Percentiles rank a stretch among this genome's conserved stretches.
phyloP scores from a whole-genome alignment of 1,140 invertebrate species.

The Eciton burchellii region DNA sequence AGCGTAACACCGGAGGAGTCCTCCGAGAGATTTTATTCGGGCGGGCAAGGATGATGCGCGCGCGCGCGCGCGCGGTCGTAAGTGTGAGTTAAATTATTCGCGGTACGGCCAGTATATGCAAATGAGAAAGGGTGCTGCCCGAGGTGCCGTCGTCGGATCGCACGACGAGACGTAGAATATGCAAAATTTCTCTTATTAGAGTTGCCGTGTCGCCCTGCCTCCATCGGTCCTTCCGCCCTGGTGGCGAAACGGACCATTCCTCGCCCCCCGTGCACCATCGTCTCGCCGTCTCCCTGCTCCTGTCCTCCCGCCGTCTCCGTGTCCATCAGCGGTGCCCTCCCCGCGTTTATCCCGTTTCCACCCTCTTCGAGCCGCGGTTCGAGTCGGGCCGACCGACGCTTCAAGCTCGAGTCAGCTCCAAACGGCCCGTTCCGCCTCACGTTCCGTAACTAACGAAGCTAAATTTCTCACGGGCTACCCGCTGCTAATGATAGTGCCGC shows the following conservation, averaged over 20 bases:
- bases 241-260: conserved; percentile 24
- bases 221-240: neutral
- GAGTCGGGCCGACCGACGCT: neutral
- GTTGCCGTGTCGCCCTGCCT: conserved; percentile 72
- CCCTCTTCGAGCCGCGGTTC: neutral
- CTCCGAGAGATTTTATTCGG: conserved; percentile 71
- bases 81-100: conserved; percentile 82
- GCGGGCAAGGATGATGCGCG: conserved; percentile 40
- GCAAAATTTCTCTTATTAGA: conserved; percentile 84
- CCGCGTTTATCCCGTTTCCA: neutral
- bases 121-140: conserved; percentile 75
- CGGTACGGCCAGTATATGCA: conserved; percentile 82
- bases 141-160: conserved; percentile 69
- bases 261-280: conserved; percentile 29
- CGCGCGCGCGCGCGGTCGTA: conserved; percentile 26
- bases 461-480: conserved; percentile 57
- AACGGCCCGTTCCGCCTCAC: neutral
- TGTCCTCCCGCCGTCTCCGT: neutral
- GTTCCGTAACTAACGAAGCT: conserved; percentile 55
- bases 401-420: conserved; percentile 25
- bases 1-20: conserved; percentile 34
- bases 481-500: no score
- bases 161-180: conserved; percentile 77
- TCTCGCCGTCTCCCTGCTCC: conserved; percentile 15
- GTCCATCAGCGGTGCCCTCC: neutral